Percentiles rank a stretch among this genome's conserved stretches.
These are phyloP conservation scores for Barnardius zonarius DNA, from an alignment of 2,113 vertebrate genomes.

Conservation along the genomic window DNA sequence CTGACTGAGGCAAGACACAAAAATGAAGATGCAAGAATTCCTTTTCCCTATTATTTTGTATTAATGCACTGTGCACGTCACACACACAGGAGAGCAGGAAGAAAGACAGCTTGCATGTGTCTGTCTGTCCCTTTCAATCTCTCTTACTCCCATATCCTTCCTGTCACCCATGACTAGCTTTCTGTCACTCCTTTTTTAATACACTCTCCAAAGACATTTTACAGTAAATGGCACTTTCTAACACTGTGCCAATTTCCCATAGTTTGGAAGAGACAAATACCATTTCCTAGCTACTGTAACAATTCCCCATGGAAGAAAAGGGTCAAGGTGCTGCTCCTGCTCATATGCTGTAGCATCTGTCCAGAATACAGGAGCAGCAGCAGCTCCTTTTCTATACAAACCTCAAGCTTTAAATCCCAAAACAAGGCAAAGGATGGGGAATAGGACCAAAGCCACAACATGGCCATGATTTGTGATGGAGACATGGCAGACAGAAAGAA, in stretches of 20 bases:
- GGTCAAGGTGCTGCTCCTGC: neutral
- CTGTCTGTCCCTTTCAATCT: neutral
- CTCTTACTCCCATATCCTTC: neutral
- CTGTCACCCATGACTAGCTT: neutral
- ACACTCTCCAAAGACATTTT: neutral
- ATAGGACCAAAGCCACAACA: constrained; percentile 22
- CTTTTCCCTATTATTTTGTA: neutral
- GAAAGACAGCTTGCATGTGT: neutral
- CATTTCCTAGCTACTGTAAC: neutral
- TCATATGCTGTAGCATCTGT: neutral
- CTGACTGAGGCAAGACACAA: neutral
- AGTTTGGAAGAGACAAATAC: neutral
- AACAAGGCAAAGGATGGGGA: neutral
- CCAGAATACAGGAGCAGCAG: neutral
- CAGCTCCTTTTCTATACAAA: neutral
- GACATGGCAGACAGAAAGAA: neutral
- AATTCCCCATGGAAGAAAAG: neutral
- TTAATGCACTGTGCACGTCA: neutral
- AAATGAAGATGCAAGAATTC: neutral
- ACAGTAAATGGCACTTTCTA: neutral
- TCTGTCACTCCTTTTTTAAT: neutral
- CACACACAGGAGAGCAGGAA: neutral
- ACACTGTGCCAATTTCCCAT: neutral
- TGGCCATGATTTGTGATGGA: neutral
- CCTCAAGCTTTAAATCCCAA: neutral